Evolutionary conservation across 2,113 vertebrate species (phyloP), one percentile per base, ranked within the genome.

Genomic region (Platycercus adscitus): DNA sequence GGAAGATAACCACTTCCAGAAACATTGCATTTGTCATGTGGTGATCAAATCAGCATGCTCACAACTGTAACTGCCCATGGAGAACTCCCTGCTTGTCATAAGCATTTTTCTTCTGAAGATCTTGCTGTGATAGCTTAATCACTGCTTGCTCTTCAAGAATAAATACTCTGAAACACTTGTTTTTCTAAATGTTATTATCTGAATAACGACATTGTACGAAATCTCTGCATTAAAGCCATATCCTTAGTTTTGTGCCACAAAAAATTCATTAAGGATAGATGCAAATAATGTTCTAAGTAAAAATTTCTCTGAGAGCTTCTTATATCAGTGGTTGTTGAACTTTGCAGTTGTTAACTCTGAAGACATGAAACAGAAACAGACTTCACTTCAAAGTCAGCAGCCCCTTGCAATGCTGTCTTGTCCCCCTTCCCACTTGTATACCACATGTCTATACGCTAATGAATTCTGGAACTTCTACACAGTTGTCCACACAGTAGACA

Each of bases 241-340:
- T 26, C 20, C 20, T 69, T 0, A 0, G 10, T 43, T 69, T 24
- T 58, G 25, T 46, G 35, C 0, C 4, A 73, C 21, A 14, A 88
- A 86, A 90, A 95, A 43, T 8, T 35, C 16, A 68, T 33, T 23
- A 52, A 17, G 3, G 5, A 17, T 16, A 79, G 25, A 52, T 18
- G 1, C 33, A 84, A 60, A 71, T 50, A 41, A 53, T 7, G 3
- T 7, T 14, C 55, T 18, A 44, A 33, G 29, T 18, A 70, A 65
- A 50, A 44, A 6, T 12, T 76, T 90, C 43, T 69, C 33, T 39
- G 21, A 64, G 6, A 39, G 7, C 3, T 88, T 56, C 56, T 52
- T 13, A 56, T 31, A 41, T 23, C 31, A 70, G 24, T n/a, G 29
- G 16, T 53, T 50, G 8, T 29, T 63, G n/a, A 84, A 35, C 9